Evolutionary conservation across 2,888 invertebrate genomes (phyloP).

Genomic region (Parnassius orleans): DNA sequence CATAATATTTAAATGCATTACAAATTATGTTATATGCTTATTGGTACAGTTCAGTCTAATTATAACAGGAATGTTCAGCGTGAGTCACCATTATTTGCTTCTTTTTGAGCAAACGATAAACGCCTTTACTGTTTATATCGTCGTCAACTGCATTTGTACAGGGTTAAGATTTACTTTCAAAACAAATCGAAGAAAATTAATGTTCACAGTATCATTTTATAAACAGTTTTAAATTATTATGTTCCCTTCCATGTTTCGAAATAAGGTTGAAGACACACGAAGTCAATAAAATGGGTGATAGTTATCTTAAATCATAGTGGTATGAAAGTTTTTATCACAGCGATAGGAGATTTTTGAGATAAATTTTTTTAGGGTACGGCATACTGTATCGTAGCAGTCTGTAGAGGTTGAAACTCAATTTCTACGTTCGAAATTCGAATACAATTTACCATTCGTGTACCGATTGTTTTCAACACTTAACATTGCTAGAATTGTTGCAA

Average conservation of each 20-base stretch:
- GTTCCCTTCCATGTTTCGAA: constrained; percentile 15
- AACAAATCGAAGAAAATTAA: constrained; percentile 26
- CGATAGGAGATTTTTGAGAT: too few species aligned
- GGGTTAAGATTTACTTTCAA: constrained; percentile 20
- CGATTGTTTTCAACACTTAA: background rate
- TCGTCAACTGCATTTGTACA: constrained; percentile 9
- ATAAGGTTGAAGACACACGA: constrained; percentile 9
- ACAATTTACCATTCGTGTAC: background rate
- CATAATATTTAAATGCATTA: background rate
- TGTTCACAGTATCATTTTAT: constrained; percentile 9
- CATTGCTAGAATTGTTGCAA: too few species aligned
- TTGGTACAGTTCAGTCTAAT: background rate
- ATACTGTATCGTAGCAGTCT: background rate
- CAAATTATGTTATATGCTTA: background rate
- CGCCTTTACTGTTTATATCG: constrained; percentile 13
- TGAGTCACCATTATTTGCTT: background rate
- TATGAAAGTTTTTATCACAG: too few species aligned
- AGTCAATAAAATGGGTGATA: too few species aligned
- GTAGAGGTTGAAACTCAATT: background rate
- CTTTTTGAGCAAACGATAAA: constrained; percentile 8
- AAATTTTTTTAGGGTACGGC: background rate
- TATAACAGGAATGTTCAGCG: background rate
- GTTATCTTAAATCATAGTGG: too few species aligned
- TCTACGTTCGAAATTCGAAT: background rate
- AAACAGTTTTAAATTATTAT: constrained; percentile 19